These are phyloP conservation scores for Pangasius djambal DNA, from an alignment of 2,797 vertebrate species.

Conservation along the genomic window DNA sequence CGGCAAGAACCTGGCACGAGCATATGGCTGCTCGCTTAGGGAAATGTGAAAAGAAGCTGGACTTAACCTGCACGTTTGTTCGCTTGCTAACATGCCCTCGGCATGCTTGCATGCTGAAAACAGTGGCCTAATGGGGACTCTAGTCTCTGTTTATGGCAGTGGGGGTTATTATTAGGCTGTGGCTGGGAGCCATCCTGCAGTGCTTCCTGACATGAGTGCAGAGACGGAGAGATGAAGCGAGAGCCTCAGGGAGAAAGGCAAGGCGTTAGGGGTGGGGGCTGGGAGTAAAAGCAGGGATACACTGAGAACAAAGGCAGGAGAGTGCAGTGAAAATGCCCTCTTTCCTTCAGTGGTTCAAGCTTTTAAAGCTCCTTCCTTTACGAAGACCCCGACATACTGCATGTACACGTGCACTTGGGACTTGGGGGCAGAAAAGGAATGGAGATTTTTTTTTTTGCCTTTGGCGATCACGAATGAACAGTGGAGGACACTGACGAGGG, in stretches of 20 bases:
- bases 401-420: slow-evolving; percentile 37
- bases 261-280: slow-evolving; percentile 46
- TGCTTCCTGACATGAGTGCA: slow-evolving; percentile 63
- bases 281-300: slow-evolving; percentile 27
- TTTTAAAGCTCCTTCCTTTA: slow-evolving; percentile 36
- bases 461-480: slow-evolving; percentile 31
- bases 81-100: slow-evolving; percentile 37
- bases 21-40: slow-evolving; percentile 62
- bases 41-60: slow-evolving; percentile 65
- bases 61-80: slow-evolving; percentile 54
- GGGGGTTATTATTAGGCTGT: slow-evolving; percentile 74
- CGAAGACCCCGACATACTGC: slow-evolving; percentile 41
- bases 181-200: slow-evolving; percentile 60
- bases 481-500: slow-evolving; percentile 24
- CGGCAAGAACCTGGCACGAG: not conserved
- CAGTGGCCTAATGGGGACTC: slow-evolving; percentile 72
- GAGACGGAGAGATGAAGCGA: slow-evolving; percentile 52
- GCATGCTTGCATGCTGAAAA: slow-evolving; percentile 68
- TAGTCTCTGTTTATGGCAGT: slow-evolving; percentile 75
- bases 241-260: slow-evolving; percentile 45
- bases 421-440: slow-evolving; percentile 47
- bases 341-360: slow-evolving; percentile 32
- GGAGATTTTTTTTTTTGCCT: slow-evolving; percentile 55
- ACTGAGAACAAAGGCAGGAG: slow-evolving; percentile 53
- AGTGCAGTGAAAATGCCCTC: slow-evolving; percentile 42